Conservation (phyloP, 2,888 invertebrate genomes). For the Carpatolechia fugitivella region DNA sequence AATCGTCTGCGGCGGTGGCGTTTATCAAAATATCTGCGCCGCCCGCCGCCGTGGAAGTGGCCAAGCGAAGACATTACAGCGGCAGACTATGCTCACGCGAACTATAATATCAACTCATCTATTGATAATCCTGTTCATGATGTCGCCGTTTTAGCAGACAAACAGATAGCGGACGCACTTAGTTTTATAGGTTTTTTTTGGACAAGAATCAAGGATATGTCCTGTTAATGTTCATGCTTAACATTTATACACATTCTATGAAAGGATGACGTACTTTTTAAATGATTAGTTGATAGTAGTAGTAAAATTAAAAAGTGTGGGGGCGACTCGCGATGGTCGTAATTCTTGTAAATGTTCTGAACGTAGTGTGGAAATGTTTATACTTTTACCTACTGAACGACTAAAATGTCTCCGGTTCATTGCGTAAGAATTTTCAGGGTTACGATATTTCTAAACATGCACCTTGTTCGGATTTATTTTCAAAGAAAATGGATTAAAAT, state of each 20-base stretch:
- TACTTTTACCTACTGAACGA: slow-evolving; percentile 31
- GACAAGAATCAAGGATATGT: not conserved
- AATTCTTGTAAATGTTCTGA: slow-evolving; percentile 38
- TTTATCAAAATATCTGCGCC: slow-evolving; percentile 25
- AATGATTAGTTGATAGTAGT: slow-evolving; percentile 8
- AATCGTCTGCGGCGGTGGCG: slow-evolving; percentile 18
- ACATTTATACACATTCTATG: not conserved
- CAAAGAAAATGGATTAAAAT: not conserved
- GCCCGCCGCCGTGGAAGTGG: not conserved
- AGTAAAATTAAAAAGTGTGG: slow-evolving; percentile 17
- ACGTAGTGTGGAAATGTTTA: slow-evolving; percentile 52
- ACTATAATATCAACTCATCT: no score
- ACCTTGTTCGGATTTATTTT: not conserved
- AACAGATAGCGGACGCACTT: not conserved
- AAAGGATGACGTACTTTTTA: not conserved
- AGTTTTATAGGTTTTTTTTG: not conserved
- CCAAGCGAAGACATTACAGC: not conserved
- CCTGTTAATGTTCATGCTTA: not conserved
- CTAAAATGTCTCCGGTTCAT: slow-evolving; percentile 39
- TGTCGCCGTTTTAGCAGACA: no score
- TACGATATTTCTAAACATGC: not conserved
- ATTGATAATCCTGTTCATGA: no score
- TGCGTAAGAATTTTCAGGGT: slow-evolving; percentile 42
- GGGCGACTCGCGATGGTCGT: slow-evolving; percentile 30
- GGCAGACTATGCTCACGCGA: slow-evolving; percentile 22